phyloP scores from a whole-genome alignment of 1,140 invertebrate genomes.

The Drosophila burlai region DNA sequence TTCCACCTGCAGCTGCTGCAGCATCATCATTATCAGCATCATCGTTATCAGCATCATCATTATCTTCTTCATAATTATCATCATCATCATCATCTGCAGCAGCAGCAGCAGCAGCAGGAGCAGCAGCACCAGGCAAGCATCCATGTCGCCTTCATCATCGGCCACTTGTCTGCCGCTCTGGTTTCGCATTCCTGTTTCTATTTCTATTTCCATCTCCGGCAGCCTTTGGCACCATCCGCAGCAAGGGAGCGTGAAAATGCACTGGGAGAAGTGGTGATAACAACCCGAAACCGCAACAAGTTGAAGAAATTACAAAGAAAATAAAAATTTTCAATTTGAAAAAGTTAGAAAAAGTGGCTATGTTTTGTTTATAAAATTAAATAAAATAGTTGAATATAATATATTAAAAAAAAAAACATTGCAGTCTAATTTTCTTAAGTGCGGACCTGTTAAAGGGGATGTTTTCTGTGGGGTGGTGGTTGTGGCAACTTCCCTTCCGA shows the following conservation, averaged over 20 bases:
- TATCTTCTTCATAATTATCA: no score
- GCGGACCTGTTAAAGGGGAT: background rate
- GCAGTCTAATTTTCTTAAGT: background rate
- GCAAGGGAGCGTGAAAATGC: background rate
- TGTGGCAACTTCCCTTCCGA: constrained; percentile 37
- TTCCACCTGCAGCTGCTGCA: constrained; percentile 6
- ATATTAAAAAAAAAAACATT: background rate
- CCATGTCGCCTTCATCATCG: constrained; percentile 32
- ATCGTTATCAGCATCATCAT: background rate
- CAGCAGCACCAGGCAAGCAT: background rate
- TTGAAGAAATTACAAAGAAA: background rate
- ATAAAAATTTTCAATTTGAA: rapidly evolving
- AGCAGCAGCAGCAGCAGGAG: background rate
- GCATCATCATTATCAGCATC: background rate
- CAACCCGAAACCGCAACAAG: background rate
- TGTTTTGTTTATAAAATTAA: background rate
- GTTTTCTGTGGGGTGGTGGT: background rate
- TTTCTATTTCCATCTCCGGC: constrained; percentile 36
- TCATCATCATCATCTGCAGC: no score
- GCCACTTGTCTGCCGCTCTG: constrained; percentile 41
- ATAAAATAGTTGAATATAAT: background rate
- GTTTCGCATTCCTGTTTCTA: constrained; percentile 34
- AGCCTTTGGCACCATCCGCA: constrained; percentile 25
- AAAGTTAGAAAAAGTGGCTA: background rate
- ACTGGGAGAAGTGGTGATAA: background rate